These are phyloP conservation scores for Apocrypta bakeri DNA, from an alignment of 1,140 invertebrate genomes.

Conservation along the genomic window DNA sequence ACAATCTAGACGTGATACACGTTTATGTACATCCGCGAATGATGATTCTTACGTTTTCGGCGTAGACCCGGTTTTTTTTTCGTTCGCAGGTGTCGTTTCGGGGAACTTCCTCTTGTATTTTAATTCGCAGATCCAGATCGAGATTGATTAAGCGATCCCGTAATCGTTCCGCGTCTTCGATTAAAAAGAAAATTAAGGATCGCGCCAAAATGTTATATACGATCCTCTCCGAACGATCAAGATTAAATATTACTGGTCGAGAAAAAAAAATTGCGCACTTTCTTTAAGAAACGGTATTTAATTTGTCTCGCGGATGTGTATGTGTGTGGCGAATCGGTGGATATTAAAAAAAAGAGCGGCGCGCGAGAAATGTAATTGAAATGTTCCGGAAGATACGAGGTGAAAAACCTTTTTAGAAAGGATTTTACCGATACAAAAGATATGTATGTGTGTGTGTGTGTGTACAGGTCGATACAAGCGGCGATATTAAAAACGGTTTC, in stretches of 20 bases:
- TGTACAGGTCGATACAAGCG: not conserved
- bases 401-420: not conserved
- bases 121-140: not conserved
- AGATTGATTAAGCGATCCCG: not conserved
- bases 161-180: not conserved
- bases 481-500: conserved; percentile 20
- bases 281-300: not conserved
- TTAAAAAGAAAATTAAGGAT: conserved; percentile 1
- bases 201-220: not conserved
- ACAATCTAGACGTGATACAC: not conserved
- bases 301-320: not conserved
- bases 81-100: not conserved
- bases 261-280: not conserved
- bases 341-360: not conserved
- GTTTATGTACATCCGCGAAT: not conserved
- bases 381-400: not conserved
- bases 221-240: too few relatives aligned
- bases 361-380: not conserved
- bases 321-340: not conserved
- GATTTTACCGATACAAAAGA: not conserved
- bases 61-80: not conserved
- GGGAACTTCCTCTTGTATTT: not conserved
- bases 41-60: conserved; percentile 26
- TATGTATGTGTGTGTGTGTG: too few relatives aligned
- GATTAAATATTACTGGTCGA: not conserved